Evolutionary conservation across 1,140 invertebrate species (phyloP).

Genomic region (Asobara japonica): DNA sequence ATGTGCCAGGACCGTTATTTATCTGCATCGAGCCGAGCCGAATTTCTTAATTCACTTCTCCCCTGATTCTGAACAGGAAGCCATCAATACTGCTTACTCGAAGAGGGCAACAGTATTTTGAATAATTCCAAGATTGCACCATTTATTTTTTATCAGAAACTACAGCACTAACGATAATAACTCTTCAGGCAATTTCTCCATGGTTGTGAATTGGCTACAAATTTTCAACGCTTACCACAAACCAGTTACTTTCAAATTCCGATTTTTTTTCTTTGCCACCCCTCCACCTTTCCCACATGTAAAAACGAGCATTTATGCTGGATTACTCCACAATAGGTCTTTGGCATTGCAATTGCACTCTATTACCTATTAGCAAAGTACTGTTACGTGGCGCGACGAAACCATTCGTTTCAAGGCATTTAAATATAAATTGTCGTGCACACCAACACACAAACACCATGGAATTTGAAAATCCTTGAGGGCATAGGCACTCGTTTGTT

Average conservation of each 20-base stretch:
- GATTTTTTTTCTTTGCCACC: neutral
- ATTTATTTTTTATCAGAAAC: too few species aligned
- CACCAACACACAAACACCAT: neutral
- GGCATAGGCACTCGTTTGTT: neutral
- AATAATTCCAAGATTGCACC: neutral
- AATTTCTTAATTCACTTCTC: neutral
- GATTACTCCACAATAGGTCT: slow-evolving; percentile 1
- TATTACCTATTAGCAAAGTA: slow-evolving; percentile 25
- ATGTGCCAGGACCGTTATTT: neutral
- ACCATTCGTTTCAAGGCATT: slow-evolving; percentile 23
- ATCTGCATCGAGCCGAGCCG: neutral
- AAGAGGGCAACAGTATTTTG: neutral
- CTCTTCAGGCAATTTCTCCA: too few species aligned
- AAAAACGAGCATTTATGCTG: neutral
- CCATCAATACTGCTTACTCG: neutral
- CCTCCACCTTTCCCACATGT: too few species aligned
- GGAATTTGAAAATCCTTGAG: neutral
- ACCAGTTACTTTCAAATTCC: too few species aligned
- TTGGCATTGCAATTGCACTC: slow-evolving; percentile 16
- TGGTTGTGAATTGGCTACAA: neutral
- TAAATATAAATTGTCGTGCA: slow-evolving; percentile 10
- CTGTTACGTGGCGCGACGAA: slow-evolving; percentile 26
- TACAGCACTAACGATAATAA: too few species aligned
- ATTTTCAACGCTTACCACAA: neutral
- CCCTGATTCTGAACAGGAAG: neutral